Base-by-base conservation (phyloP, 2,888 invertebrate genomes). In the Drosophila nr. medialis region DNA sequence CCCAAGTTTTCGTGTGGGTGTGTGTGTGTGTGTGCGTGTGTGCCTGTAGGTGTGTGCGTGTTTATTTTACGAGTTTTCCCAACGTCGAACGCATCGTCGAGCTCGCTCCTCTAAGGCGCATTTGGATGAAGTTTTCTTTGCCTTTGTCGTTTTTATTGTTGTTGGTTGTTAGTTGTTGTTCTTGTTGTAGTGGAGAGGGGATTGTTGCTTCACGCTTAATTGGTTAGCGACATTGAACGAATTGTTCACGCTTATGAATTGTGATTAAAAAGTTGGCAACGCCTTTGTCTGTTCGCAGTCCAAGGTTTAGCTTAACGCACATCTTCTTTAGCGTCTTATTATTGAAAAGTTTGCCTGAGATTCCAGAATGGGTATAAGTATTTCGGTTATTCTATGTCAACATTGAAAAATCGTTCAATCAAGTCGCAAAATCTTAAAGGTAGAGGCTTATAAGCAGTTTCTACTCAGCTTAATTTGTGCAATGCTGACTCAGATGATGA, bases 171-270 rank as follows among this genome's bases (percentile, higher is more conserved):
- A 51, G 53, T 55, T 60, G 48, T 48, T 30, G 42, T 56, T 59
- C 45, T 29, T 27, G 36, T 58, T 55, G 21, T 54, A 11, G 38
- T 45, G 40, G 27, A 27, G 27, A 51, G 59, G 80, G 27, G 27
- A 11, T 45, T 64, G 60, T 65, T 49, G 70, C 82, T 88, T 79
- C 73, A 88, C 73, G 90, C 80, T 88, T 85, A 85, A 85, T 88
- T 90, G 90, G 89, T 82, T 79, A 34, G 79, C 74, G 65, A 82
- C 82, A 75, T 48, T 70, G 66, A 86, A 50, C 74, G 56, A 83
- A 88, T 80, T 85, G 90, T 89, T 85, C 90, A 85, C 77, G 77
- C 88, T 90, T 83, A 80, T 88, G 86, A 83, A 73, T 77, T 90
- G 48, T 70, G 86, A 87, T 86, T 74, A 72, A 73, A 84, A 73